Base-by-base conservation (phyloP, 2,888 invertebrate species). In the Agrotis puta region DNA sequence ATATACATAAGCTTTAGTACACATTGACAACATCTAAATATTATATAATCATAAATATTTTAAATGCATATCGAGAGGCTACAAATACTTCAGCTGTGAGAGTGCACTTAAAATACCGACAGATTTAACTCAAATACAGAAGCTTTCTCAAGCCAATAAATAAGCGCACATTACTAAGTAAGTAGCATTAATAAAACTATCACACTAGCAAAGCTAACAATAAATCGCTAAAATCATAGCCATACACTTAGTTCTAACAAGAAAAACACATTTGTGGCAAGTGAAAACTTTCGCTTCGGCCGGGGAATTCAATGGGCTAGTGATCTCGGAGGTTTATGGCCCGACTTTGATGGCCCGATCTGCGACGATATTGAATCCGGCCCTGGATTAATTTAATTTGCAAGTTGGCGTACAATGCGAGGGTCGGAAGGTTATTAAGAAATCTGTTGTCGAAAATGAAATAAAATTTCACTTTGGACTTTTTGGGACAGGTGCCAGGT, bases 241-340 rank as follows among this genome's bases (percentile, higher is more conserved):
- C 77, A 66, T 77, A 83, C 85, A 84, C 74, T 84, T 72, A 75
- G 64, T 62, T 79, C 57, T 79, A 90, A 92, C 92, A 92, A 92
- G 92, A 92, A 92, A 93, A 93, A 91, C 90, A 92, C 93, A 92
- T 93, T 93, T 92, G 92, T 82, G 92, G 89, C 81, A 70, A 73
- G 63, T 85, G 81, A 83, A 88, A 92, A 92, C 88, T 92, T 92
- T 91, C 84, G 79, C 88, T 81, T 87, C 81, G 77, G 61, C 80
- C 81, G 76, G 77, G 72, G 80, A 65, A 79, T 81, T 87, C 87
- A 88, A 89, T 88, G 85, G 84, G 77, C 84, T 76, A 79, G 84
- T 81, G 88, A 79, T 87, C 87, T 84, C 81, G 79, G 84, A 85
- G 85, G 87, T 89, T 90, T 88, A 89, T 85, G 86, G 79, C 73